Conservation (phyloP, 2,888 invertebrate genomes). For the Erynnis tages region DNA sequence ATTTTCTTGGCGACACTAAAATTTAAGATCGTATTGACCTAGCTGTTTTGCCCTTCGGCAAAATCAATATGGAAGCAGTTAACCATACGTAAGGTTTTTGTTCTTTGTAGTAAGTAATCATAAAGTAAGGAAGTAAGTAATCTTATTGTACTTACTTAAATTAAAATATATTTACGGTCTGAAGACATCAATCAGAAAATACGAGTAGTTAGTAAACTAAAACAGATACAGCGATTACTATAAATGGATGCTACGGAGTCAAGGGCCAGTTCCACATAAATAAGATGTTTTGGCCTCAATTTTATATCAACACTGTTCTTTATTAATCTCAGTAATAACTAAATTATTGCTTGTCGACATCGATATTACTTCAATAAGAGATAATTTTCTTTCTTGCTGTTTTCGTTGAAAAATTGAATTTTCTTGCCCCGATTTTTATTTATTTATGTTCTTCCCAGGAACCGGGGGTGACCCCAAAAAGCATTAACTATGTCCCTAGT, state of each 20-base stretch:
- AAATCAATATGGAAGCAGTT: neutral
- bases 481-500: constrained; percentile 51
- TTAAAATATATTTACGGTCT: too few relatives aligned
- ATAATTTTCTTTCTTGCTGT: neutral
- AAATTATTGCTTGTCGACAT: constrained; percentile 18
- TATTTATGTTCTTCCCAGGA: constrained; percentile 46
- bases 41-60: constrained; percentile 30
- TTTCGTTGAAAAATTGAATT: too few relatives aligned
- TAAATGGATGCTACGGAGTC: constrained; percentile 24
- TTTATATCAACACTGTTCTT: constrained; percentile 26
- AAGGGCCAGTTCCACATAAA: constrained; percentile 26
- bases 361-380: constrained; percentile 1
- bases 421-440: neutral
- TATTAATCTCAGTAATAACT: constrained; percentile 4
- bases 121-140: too few relatives aligned
- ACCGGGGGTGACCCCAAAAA: constrained; percentile 58
- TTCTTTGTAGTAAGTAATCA: too few relatives aligned
- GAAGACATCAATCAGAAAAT: too few relatives aligned
- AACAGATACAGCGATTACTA: neutral
- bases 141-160: too few relatives aligned
- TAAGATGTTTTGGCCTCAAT: constrained; percentile 32
- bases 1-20: too few relatives aligned
- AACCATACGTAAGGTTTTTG: too few relatives aligned
- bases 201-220: too few relatives aligned
- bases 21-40: constrained; percentile 28